Conservation (phyloP, 2,113 vertebrate genomes). For the Tiliqua scincoides region DNA sequence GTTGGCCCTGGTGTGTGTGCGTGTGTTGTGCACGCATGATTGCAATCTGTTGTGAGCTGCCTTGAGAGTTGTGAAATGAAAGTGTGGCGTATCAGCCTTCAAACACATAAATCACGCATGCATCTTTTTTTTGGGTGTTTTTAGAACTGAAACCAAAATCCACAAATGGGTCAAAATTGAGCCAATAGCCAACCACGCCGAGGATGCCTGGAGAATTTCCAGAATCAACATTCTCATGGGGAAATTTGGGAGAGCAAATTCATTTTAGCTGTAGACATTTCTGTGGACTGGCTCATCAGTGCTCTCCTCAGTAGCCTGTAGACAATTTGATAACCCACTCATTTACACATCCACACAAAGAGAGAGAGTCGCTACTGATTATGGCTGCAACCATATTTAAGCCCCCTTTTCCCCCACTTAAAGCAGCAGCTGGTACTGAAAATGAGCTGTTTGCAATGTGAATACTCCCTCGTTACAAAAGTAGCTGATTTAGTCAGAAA, state of each 20-base stretch:
- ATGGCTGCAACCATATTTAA: conserved; percentile 48
- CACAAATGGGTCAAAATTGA: not conserved
- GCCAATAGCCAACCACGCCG: not conserved
- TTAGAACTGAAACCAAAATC: not conserved
- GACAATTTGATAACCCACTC: conserved; percentile 25
- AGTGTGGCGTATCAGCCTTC: no score
- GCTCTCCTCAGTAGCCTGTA: conserved; percentile 25
- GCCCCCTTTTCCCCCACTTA: conserved; percentile 20
- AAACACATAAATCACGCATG: no score
- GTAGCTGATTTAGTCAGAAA: conserved; percentile 82
- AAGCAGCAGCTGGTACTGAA: conserved; percentile 54
- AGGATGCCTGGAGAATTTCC: not conserved
- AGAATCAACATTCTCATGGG: not conserved
- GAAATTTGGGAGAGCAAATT: not conserved
- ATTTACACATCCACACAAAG: conserved; percentile 27
- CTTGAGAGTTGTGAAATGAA: no score
- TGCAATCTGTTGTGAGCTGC: no score
- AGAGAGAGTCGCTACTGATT: conserved; percentile 50
- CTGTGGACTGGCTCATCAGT: not conserved
- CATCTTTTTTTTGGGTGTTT: not conserved
- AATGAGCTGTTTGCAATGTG: conserved; percentile 49
- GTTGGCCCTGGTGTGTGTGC: no score
- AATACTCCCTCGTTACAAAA: conserved; percentile 67
- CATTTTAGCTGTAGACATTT: not conserved
- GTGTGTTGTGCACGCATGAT: no score